These are phyloP conservation scores for Drosophila lacteicornis DNA, from an alignment of 1,140 invertebrate genomes.

Conservation along the genomic window DNA sequence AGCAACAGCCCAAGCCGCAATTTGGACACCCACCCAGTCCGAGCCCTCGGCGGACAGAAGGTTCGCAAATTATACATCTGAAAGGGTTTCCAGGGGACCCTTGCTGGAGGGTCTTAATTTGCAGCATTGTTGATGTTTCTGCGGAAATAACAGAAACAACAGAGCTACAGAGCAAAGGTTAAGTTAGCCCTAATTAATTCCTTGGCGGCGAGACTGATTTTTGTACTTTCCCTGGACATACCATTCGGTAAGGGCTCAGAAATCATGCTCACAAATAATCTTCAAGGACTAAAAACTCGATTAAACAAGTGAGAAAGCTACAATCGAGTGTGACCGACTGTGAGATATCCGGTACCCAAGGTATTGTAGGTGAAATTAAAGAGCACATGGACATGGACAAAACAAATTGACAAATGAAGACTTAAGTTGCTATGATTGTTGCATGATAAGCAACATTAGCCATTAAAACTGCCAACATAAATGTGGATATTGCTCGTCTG, in stretches of 20 bases:
- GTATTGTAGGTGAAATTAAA: too few species aligned
- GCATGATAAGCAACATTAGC: too few species aligned
- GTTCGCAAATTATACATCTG: conserved; percentile 46
- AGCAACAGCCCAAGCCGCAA: conserved; percentile 62
- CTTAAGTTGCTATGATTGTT: too few species aligned
- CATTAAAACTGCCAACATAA: too few species aligned
- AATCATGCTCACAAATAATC: background rate
- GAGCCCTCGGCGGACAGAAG: conserved; percentile 21
- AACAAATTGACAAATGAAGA: too few species aligned
- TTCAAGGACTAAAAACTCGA: too few species aligned
- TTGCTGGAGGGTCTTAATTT: conserved; percentile 74
- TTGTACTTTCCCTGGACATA: background rate
- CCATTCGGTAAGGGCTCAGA: background rate
- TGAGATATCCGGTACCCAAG: too few species aligned
- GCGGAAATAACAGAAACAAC: conserved; percentile 29
- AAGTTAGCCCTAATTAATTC: conserved; percentile 70
- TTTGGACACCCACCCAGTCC: conserved; percentile 60
- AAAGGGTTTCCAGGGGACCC: conserved; percentile 23
- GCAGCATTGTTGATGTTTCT: conserved; percentile 65
- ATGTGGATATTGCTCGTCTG: too few species aligned
- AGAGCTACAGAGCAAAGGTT: conserved; percentile 45
- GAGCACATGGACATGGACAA: too few species aligned
- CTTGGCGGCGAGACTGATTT: conserved; percentile 12
- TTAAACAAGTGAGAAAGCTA: too few species aligned
- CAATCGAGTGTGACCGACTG: too few species aligned